Evolutionary conservation across 2,797 vertebrate genomes (phyloP), one percentile per base, ranked within the genome.

Genomic region (Sebastes aleutianus): DNA sequence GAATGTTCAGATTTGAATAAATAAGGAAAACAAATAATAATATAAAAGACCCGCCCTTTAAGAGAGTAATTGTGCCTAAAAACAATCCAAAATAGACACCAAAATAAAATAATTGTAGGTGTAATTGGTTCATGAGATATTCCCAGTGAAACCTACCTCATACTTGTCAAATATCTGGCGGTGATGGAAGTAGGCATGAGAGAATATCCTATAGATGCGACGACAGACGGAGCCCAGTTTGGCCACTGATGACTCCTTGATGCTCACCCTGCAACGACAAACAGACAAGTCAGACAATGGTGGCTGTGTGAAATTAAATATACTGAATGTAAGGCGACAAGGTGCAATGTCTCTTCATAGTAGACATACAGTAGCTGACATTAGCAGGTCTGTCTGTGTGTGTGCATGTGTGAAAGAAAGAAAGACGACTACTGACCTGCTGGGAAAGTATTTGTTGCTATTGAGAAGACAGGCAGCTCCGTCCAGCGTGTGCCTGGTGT

Each of bases 401-500:
- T 47, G 43, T 47, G 43, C 43, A 47, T 47, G 43, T 47, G 43
- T 18, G 16, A 47, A 18, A 47, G 43, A 53, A 53, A 56, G 32
- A 1, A 70, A 83, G 27, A 24, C 1, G 22, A 93, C 96, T 93
- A 39, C 36, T 39, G 93, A 99, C 98, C 99, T 98, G 97, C 99
- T 99, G 74, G 99, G 98, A 84, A 99, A 99, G 94, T 99, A 99
- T 95, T 99, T 99, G 97, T 99, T 99, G 96, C 99, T 99, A 96
- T 99, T 99, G 92, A 99, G 96, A 93, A 99, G 97, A 88, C 98
- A 99, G 20, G 99, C 99, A 93, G 99, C 99, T 94, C 98, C 99
- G 92, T 99, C 99, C 93, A 99, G 96, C 54, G 99, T 99, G 94
- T 99, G 98, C 93, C 98, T 97, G 87, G 98, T 99, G 91, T 99